These are phyloP conservation scores for Synergus gifuensis DNA, from an alignment of 2,888 invertebrate genomes.

Conservation along the genomic window DNA sequence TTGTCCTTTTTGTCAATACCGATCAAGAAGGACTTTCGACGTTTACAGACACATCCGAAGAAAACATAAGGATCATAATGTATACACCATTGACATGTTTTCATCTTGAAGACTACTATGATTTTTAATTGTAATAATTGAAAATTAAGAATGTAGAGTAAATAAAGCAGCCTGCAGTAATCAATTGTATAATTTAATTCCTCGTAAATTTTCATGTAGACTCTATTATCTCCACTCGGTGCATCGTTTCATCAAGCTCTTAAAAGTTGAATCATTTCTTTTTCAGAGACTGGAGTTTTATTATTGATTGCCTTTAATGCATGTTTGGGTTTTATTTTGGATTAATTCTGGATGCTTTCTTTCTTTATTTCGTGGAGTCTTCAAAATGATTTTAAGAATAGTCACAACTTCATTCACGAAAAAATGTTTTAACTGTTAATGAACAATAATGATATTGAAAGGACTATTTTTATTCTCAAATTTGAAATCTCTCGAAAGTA, in stretches of 20 bases:
- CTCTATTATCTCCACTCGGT: background rate
- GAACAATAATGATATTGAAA: background rate
- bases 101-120: background rate
- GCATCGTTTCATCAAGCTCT: too few species aligned
- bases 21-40: conserved; percentile 57
- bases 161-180: background rate
- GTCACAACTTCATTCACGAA: background rate
- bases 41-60: conserved; percentile 67
- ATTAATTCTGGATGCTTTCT: conserved; percentile 22
- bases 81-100: conserved; percentile 44
- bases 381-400: conserved; percentile 30
- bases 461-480: conserved; percentile 28
- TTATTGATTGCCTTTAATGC: background rate
- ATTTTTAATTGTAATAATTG: background rate
- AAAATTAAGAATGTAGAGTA: background rate
- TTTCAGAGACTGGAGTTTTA: background rate
- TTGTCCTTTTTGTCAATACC: conserved; percentile 65
- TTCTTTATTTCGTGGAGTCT: background rate
- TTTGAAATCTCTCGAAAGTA: background rate
- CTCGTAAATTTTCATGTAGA: background rate
- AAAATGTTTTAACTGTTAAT: background rate
- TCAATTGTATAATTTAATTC: background rate
- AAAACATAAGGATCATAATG: conserved; percentile 55
- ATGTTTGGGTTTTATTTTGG: conserved; percentile 10
- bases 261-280: background rate